phyloP scores from a whole-genome alignment of 2,113 vertebrate species.

The Neoarius graeffei region DNA sequence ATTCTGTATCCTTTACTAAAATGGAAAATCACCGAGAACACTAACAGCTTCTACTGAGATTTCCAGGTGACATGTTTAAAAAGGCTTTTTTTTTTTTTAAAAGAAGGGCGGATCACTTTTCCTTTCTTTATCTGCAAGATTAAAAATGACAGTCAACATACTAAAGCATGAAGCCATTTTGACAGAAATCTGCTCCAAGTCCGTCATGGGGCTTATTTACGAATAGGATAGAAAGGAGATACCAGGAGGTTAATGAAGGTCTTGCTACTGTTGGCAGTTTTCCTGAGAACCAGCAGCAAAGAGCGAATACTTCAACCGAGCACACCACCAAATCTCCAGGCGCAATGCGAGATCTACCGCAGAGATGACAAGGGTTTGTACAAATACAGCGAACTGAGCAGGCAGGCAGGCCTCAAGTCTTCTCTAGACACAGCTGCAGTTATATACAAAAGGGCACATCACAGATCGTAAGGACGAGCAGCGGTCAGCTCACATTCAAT shows the following conservation, averaged over 20 bases:
- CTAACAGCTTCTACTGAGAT: not conserved
- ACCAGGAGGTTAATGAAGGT: not conserved
- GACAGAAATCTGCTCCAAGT: not conserved
- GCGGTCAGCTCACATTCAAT: conserved; percentile 16
- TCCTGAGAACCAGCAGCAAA: conserved; percentile 65
- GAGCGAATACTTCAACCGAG: conserved; percentile 47
- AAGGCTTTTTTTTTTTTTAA: not conserved
- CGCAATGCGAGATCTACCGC: conserved; percentile 26
- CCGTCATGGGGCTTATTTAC: not conserved
- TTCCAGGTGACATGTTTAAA: not conserved
- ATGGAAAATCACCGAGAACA: conserved; percentile 47
- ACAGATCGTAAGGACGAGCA: conserved; percentile 9
- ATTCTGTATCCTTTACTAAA: not conserved
- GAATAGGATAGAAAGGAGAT: conserved; percentile 24
- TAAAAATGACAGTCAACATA: not conserved
- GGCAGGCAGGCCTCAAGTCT: conserved; percentile 14
- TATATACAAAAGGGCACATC: conserved; percentile 33
- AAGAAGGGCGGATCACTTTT: not conserved
- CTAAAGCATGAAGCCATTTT: not conserved
- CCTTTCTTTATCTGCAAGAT: not conserved
- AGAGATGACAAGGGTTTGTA: conserved; percentile 9
- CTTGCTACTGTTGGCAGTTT: conserved; percentile 55
- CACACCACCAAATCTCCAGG: conserved; percentile 14
- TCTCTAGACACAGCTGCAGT: conserved; percentile 23
- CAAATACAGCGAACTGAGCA: conserved; percentile 22